These are phyloP conservation scores for Astropecten irregularis DNA, from an alignment of 53 echinoderm and acorn worm species.

Conservation along the genomic window DNA sequence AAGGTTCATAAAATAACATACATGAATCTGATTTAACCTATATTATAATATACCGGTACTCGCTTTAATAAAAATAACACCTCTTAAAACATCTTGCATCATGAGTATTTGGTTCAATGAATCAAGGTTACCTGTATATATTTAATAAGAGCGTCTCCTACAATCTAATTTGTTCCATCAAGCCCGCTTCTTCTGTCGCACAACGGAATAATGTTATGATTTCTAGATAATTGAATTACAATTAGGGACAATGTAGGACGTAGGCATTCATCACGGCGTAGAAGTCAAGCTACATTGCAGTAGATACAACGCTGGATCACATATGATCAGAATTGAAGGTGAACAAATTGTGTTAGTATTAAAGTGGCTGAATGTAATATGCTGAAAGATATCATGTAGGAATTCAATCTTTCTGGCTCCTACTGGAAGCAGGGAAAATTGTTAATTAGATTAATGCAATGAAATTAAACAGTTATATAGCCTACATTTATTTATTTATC, in stretches of 20 bases:
- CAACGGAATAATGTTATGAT: constrained; percentile 32
- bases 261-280: too few species aligned
- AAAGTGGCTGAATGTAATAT: constrained; percentile 1
- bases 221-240: neutral
- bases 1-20: too few species aligned
- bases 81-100: too few species aligned
- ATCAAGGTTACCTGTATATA: too few species aligned
- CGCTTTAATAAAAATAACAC: too few species aligned
- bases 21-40: too few species aligned
- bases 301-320: too few species aligned
- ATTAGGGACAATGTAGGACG: neutral
- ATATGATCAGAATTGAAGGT: constrained; percentile 30
- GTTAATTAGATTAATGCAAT: constrained; percentile 31
- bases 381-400: neutral
- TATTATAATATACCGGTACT: too few species aligned
- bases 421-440: neutral
- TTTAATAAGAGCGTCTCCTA: too few species aligned
- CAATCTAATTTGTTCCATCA: constrained; percentile 1
- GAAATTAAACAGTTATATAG: neutral
- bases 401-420: constrained; percentile 6
- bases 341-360: constrained; percentile 28
- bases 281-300: too few species aligned
- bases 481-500: too few species aligned
- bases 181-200: constrained; percentile 16
- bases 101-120: too few species aligned